These are phyloP conservation scores for Petromus typicus DNA, from an alignment of 2,113 vertebrate species.

Conservation along the genomic window DNA sequence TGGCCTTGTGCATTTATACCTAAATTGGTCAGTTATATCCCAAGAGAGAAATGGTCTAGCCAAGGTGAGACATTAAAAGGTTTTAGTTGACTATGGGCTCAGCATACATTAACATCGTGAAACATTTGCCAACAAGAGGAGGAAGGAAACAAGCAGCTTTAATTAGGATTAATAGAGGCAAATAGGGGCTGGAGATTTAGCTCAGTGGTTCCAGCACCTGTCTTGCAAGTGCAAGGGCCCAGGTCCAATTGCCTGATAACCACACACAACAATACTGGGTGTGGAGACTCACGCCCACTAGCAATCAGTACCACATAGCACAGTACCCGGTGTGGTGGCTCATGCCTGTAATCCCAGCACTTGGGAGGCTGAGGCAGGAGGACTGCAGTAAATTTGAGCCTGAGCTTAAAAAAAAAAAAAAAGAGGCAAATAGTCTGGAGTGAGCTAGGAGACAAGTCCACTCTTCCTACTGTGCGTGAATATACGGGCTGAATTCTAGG, in stretches of 20 bases:
- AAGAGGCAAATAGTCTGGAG: neutral
- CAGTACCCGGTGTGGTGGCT: too few relatives aligned
- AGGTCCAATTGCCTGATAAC: too few relatives aligned
- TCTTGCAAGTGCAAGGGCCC: too few relatives aligned
- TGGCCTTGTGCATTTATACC: neutral
- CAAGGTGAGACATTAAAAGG: constrained; percentile 16
- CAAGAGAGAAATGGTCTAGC: neutral
- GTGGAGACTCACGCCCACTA: too few relatives aligned
- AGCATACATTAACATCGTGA: neutral
- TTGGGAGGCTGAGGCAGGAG: too few relatives aligned
- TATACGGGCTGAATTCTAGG: neutral
- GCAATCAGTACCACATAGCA: too few relatives aligned
- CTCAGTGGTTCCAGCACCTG: too few relatives aligned
- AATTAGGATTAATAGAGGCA: neutral
- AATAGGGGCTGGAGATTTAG: too few relatives aligned
- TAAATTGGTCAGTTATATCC: neutral
- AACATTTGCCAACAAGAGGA: neutral
- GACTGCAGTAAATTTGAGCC: too few relatives aligned
- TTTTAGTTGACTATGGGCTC: neutral
- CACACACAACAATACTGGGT: too few relatives aligned
- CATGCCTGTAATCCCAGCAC: too few relatives aligned
- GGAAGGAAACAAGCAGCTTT: neutral
- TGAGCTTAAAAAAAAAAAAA: too few relatives aligned
- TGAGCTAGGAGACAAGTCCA: neutral
- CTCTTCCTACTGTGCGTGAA: rapidly evolving